A percentile compares a stretch with the other conserved stretches of the same genome.
Evolutionary conservation across 2,888 invertebrate genomes (phyloP).

Genomic region (Rutpela maculata): DNA sequence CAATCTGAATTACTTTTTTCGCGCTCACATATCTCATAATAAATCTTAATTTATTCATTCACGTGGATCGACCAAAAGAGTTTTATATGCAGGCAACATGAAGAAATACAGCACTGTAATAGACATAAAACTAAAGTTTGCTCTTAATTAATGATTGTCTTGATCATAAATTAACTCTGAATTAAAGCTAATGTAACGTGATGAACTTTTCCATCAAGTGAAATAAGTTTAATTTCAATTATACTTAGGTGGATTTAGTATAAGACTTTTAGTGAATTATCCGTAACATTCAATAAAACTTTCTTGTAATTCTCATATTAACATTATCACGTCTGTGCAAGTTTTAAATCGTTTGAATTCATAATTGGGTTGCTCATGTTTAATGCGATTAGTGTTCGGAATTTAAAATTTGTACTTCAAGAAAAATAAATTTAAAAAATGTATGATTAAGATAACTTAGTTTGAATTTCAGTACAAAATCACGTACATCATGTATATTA

Average conservation of each 20-base stretch:
- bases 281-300: neutral
- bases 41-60: neutral
- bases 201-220: neutral
- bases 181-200: neutral
- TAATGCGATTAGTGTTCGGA: too few species aligned
- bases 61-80: neutral
- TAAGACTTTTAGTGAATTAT: neutral
- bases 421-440: too few species aligned
- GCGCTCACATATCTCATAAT: neutral
- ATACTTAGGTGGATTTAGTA: neutral
- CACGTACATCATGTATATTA: too few species aligned
- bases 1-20: neutral
- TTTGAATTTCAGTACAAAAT: too few species aligned
- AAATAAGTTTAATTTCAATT: neutral
- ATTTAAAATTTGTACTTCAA: too few species aligned
- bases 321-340: neutral
- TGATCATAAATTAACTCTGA: neutral
- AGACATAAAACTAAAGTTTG: neutral
- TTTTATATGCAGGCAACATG: neutral
- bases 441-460: too few species aligned
- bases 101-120: neutral
- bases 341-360: too few species aligned
- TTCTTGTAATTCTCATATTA: neutral
- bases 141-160: neutral
- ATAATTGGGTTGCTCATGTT: too few species aligned